Evolutionary conservation across 2,797 vertebrate species (phyloP).

Genomic region (Gallirallus australis): DNA sequence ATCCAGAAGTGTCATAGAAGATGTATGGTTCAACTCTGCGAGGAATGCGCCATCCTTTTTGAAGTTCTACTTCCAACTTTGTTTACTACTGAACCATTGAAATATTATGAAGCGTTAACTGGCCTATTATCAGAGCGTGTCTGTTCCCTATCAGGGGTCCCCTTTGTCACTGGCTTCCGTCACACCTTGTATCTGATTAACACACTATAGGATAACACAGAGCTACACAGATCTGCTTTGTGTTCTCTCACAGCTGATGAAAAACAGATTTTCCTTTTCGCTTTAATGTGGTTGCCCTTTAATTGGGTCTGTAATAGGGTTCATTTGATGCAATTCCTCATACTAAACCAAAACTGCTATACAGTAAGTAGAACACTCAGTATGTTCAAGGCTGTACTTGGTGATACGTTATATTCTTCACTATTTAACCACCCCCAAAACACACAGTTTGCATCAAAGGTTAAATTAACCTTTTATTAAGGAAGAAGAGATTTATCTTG

Average conservation of each 20-base stretch:
- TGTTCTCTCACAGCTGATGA: constrained; percentile 82
- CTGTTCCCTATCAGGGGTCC: constrained; percentile 78
- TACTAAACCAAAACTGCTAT: constrained; percentile 59
- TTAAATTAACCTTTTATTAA: not conserved
- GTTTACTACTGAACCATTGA: constrained; percentile 73
- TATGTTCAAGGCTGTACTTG: constrained; percentile 24
- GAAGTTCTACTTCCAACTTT: constrained; percentile 75
- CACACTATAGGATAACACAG: constrained; percentile 78
- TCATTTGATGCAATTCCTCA: constrained; percentile 80
- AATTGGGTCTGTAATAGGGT: constrained; percentile 87
- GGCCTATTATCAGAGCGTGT: constrained; percentile 70
- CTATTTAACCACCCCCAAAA: not conserved
- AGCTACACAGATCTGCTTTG: constrained; percentile 82
- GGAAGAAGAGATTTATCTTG: not conserved
- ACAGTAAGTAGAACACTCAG: constrained; percentile 48
- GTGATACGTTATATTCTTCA: not conserved
- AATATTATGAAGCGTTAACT: constrained; percentile 72
- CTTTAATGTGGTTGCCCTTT: constrained; percentile 89
- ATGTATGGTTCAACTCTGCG: constrained; percentile 52
- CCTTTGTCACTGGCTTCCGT: constrained; percentile 80
- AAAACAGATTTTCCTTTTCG: constrained; percentile 83
- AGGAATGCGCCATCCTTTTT: constrained; percentile 78
- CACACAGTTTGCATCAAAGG: not conserved
- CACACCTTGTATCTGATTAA: constrained; percentile 82
- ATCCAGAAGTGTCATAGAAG: constrained; percentile 58